Evolutionary conservation across 2,797 vertebrate genomes (phyloP).

Genomic region (Pipistrellus pygmaeus): DNA sequence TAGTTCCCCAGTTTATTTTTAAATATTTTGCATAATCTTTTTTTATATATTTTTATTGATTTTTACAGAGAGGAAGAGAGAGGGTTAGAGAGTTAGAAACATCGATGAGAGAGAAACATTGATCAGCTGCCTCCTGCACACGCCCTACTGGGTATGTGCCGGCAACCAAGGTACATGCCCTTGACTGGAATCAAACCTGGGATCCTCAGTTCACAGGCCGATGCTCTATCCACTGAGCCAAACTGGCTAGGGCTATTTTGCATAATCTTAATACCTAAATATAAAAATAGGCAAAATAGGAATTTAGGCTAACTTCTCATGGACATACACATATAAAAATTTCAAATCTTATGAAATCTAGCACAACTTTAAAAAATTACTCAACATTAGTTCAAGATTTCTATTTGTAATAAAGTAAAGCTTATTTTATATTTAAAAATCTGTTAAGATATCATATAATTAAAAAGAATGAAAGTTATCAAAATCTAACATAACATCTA

Average conservation of each 20-base stretch:
- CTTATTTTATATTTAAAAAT: slow-evolving; percentile 12
- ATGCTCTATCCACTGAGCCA: too few relatives aligned
- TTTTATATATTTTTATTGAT: too few relatives aligned
- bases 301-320: background rate
- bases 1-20: background rate
- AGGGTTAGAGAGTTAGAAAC: too few relatives aligned
- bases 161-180: too few relatives aligned
- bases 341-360: slow-evolving; percentile 1
- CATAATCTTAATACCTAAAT: background rate
- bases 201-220: too few relatives aligned
- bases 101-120: too few relatives aligned
- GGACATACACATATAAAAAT: background rate
- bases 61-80: too few relatives aligned
- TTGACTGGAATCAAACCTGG: too few relatives aligned
- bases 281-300: background rate
- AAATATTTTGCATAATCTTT: background rate
- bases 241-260: background rate
- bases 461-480: background rate
- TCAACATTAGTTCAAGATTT: background rate
- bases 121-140: too few relatives aligned
- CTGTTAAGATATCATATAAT: background rate
- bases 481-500: background rate
- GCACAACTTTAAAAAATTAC: background rate
- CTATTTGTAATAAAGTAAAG: background rate
- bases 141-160: too few relatives aligned